Percentiles rank a stretch among this genome's conserved stretches.
phyloP scores from a whole-genome alignment of 2,113 vertebrate species.

The Psittacus erithacus region DNA sequence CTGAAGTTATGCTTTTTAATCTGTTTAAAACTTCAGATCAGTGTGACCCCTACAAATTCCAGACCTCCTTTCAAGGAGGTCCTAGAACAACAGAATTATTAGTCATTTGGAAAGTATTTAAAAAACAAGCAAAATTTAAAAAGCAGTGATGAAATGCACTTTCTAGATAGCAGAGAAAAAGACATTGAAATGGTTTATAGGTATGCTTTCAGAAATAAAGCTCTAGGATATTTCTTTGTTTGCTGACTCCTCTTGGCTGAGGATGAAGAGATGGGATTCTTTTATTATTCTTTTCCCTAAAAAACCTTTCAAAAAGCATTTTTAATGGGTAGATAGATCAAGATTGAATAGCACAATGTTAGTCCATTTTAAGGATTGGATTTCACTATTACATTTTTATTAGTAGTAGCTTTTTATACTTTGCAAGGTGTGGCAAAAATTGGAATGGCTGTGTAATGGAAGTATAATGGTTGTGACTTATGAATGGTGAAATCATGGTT shows the following conservation, averaged over 20 bases:
- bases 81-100: conserved; percentile 13
- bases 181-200: not conserved
- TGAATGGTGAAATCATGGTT: not conserved
- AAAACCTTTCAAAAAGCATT: not conserved
- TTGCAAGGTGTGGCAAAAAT: not conserved
- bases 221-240: not conserved
- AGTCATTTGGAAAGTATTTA: conserved; percentile 46
- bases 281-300: not conserved
- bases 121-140: conserved; percentile 28
- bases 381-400: not conserved
- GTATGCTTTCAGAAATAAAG: not conserved
- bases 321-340: not conserved
- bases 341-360: not conserved
- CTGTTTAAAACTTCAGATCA: not conserved
- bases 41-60: not conserved
- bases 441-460: not conserved
- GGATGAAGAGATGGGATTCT: not conserved
- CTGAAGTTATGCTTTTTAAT: not conserved
- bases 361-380: not conserved
- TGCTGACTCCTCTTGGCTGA: not conserved
- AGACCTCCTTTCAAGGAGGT: conserved; percentile 14
- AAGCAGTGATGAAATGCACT: not conserved
- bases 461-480: not conserved
- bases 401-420: not conserved
- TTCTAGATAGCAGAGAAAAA: not conserved